Percentiles rank a stretch among this genome's conserved stretches.
phyloP scores from a whole-genome alignment of 2,888 invertebrate species.

The Teleiodes luculella region DNA sequence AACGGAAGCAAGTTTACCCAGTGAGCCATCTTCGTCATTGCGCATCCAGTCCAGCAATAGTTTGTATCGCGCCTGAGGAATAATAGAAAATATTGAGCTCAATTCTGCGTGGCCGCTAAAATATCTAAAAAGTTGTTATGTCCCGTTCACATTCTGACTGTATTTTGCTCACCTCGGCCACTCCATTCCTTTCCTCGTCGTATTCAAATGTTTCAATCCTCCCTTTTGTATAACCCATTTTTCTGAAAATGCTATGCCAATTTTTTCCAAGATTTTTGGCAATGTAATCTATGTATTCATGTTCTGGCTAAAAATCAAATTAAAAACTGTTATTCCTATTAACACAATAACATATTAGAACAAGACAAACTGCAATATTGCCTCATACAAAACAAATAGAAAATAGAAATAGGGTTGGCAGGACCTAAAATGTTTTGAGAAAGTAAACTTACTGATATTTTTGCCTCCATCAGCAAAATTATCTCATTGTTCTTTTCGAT shows the following conservation, averaged over 20 bases:
- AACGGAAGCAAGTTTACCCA: slow-evolving; percentile 76
- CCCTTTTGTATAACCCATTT: slow-evolving; percentile 77
- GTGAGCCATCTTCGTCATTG: slow-evolving; percentile 78
- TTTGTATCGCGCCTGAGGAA: slow-evolving; percentile 83
- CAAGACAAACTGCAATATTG: no score
- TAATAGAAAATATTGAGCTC: not conserved
- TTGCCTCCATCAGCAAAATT: slow-evolving; percentile 52
- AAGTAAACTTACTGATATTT: slow-evolving; percentile 36
- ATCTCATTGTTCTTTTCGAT: slow-evolving; percentile 58
- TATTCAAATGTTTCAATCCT: slow-evolving; percentile 80
- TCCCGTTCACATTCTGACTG: no score
- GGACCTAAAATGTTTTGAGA: no score
- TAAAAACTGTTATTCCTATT: no score
- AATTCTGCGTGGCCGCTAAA: no score
- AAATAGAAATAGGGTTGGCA: no score
- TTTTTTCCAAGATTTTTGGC: slow-evolving; percentile 79
- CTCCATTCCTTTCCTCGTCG: slow-evolving; percentile 65
- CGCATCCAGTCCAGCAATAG: slow-evolving; percentile 84
- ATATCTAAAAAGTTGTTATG: no score
- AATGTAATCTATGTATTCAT: slow-evolving; percentile 75
- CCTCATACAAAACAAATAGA: no score
- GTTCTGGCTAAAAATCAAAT: slow-evolving; percentile 54
- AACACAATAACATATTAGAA: no score
- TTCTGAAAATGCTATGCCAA: slow-evolving; percentile 78
- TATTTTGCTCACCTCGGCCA: slow-evolving; percentile 80